Evolutionary conservation across 2,888 invertebrate genomes (phyloP), one percentile per base, ranked within the genome.

Genomic region (Tupiocoris notatus): DNA sequence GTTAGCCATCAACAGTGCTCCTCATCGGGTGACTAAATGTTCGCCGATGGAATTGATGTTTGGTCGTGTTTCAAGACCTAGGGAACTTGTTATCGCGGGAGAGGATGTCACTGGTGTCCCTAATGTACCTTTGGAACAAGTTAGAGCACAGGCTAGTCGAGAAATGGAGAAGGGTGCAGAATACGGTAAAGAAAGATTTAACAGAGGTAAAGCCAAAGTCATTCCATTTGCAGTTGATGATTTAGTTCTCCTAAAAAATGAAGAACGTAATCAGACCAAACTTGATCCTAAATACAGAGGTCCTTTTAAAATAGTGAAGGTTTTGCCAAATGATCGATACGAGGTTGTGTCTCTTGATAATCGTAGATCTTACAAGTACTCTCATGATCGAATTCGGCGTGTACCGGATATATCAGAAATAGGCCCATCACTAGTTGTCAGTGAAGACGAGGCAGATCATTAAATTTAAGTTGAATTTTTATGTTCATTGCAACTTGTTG

Each of bases 11-110:
- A 68, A 68, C 23, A 68, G 21, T 56, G 57, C 68, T 22, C 68
- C 68, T 68, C 68, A 68, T 58, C 68, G 68, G 20, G 68, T 68
- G 16, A 68, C 68, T 23, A 68, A 68, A 68, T 56, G 57, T 58
- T 68, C 68, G 9, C 68, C 68, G 2, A 68, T 68, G 68, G 58
- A 68, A 21, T 58, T 68, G 21, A 68, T 68, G 68, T 68, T 68
- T 7, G 68, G 68, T 16, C 9, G 56, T 20, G 68, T 68, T 18
- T 68, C 58, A 3, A 56, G 58, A 2, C 68, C 68, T 22, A 56
- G 57, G 7, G 59, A 68, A 25, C 59, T 59, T 6, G 18, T 68
- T 23, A 17, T 68, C 7, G 58, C 56, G 56, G 68, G 23, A 21
- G 65, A 65, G 17, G 7, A 2, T 65, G 65, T 25, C 24, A 57